These are phyloP conservation scores for Fragum whitleyi DNA, from an alignment of 2,888 invertebrate genomes.

Conservation along the genomic window DNA sequence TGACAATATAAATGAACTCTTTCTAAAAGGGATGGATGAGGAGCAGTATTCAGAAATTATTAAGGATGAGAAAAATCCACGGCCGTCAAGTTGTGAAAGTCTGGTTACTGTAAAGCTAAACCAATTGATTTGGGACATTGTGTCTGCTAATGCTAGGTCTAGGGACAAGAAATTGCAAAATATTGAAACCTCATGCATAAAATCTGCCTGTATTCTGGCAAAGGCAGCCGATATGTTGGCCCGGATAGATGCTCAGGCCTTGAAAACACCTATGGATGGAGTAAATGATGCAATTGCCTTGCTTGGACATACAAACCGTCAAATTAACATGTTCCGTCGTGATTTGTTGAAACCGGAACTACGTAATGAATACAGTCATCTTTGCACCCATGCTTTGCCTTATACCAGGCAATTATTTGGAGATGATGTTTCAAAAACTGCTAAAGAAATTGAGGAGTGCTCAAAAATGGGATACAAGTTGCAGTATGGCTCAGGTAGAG, in stretches of 20 bases:
- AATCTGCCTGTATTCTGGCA: no score
- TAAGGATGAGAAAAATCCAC: no score
- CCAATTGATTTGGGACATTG: slow-evolving; percentile 42
- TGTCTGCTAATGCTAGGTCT: slow-evolving; percentile 16
- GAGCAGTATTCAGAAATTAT: no score
- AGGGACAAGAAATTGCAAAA: slow-evolving; percentile 40
- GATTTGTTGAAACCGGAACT: slow-evolving; percentile 25
- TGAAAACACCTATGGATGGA: slow-evolving; percentile 18
- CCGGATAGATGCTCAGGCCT: slow-evolving; percentile 2
- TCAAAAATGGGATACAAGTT: no score
- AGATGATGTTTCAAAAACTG: slow-evolving; percentile 4
- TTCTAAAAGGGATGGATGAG: no score
- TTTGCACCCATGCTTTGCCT: slow-evolving; percentile 9
- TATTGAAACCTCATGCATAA: slow-evolving; percentile 28
- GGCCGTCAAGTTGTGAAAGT: slow-evolving; percentile 46
- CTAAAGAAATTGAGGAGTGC: slow-evolving; percentile 21
- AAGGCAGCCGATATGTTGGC: slow-evolving; percentile 38
- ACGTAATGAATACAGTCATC: slow-evolving; percentile 11
- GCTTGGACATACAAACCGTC: slow-evolving; percentile 36
- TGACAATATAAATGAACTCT: no score
- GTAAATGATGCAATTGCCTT: slow-evolving; percentile 31
- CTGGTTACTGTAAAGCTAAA: slow-evolving; percentile 41
- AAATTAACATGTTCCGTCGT: slow-evolving; percentile 19
- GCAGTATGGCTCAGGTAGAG: slow-evolving; percentile 10
- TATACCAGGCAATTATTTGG: background rate